phyloP scores from a whole-genome alignment of 2,113 vertebrate species.

The Hyla sarda region DNA sequence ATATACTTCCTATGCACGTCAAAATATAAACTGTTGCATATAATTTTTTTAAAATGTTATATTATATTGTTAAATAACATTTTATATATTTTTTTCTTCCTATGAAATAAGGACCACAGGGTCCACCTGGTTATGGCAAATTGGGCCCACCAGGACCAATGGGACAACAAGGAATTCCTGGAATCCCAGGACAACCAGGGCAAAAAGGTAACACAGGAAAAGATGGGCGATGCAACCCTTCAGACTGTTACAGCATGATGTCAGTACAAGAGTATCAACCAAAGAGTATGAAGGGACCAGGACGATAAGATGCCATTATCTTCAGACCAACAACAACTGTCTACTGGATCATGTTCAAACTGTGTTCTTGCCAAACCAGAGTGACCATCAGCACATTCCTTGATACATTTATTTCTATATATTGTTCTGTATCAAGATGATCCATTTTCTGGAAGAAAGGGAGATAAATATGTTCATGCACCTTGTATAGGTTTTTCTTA shows the following conservation, averaged over 20 bases:
- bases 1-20: too few relatives aligned
- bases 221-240: slow-evolving; percentile 88
- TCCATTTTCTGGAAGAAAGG: slow-evolving; percentile 29
- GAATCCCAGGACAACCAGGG: slow-evolving; percentile 85
- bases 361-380: slow-evolving; percentile 13
- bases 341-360: slow-evolving; percentile 51
- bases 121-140: slow-evolving; percentile 91
- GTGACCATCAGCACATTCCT: slow-evolving; percentile 21
- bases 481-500: slow-evolving; percentile 35
- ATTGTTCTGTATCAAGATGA: slow-evolving; percentile 48
- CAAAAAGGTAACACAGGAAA: slow-evolving; percentile 82
- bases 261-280: slow-evolving; percentile 86
- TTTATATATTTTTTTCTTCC: not conserved
- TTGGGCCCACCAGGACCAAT: slow-evolving; percentile 86
- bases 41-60: too few relatives aligned
- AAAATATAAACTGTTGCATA: too few relatives aligned
- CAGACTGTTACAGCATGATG: slow-evolving; percentile 84
- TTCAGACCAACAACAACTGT: slow-evolving; percentile 43
- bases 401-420: slow-evolving; percentile 49
- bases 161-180: slow-evolving; percentile 95
- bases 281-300: slow-evolving; percentile 89
- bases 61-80: too few relatives aligned
- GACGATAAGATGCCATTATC: slow-evolving; percentile 62
- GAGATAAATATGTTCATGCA: slow-evolving; percentile 46
- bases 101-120: slow-evolving; percentile 81